Base-by-base conservation (phyloP, 2,888 invertebrate species). In the Esperia sulphurella region DNA sequence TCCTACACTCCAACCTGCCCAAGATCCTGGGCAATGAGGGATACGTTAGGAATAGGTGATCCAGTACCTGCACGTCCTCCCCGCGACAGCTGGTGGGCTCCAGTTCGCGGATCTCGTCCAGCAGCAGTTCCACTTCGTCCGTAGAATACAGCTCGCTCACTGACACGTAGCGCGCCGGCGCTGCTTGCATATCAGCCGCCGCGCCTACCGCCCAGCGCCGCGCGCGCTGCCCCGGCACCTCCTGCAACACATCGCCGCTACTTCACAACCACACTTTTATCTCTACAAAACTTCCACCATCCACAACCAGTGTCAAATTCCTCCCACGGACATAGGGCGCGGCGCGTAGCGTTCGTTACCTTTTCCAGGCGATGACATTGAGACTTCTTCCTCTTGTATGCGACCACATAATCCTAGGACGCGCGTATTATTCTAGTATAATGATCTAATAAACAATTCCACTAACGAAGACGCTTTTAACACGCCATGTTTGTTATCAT, bases 51-150 rank as follows among this genome's bases (percentile, higher is more conserved):
- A 13, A 1, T 21, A n/a, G 21, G 21, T 21, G 21, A 21, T 21
- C 8, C 31, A 7, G 31, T 52, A 76, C 82, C 82, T 87, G 86
- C 75, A 85, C 78, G 74, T 89, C 88, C 59, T 89, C 89, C 64
- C 84, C 87, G 71, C 84, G 86, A 63, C 87, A 87, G 78, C 86
- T 85, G 58, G 85, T 85, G 54, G 88, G 89, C 83, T 90, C 90
- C 83, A 90, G 84, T 73, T 88, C 89, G 59, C 90, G 74, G 57
- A 90, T 90, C 76, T 90, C 90, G 75, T 90, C 90, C 71, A 90
- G 72, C 71, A 90, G 69, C 78, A 90, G 86, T 84, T 89, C 90
- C 87, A 90, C 90, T 70, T 90, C 90, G 90, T 90, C 90, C 52
- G 88, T 83, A 63, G 87, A 83, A 71, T 90, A 90, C 75, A 90